Evolutionary conservation across 1,140 invertebrate genomes (phyloP).

Genomic region (Calephelis nemesis): DNA sequence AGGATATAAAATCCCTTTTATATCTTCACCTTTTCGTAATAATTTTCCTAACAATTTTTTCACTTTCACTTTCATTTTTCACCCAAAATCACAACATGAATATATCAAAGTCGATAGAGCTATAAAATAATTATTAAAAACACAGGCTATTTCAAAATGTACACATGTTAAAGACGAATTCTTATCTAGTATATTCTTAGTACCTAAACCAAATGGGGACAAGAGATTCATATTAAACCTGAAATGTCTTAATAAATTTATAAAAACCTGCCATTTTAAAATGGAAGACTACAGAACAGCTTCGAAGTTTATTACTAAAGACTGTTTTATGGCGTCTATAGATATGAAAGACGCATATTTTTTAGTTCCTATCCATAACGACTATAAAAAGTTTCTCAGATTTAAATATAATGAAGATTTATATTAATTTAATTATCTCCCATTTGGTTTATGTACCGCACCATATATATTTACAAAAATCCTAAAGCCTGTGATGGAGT

Average conservation of each 20-base stretch:
- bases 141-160: constrained; percentile 30
- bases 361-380: constrained; percentile 17
- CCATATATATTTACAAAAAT: constrained; percentile 10
- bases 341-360: constrained; percentile 25
- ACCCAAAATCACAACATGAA: no score
- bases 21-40: no score
- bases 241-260: constrained; percentile 29
- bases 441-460: constrained; percentile 9
- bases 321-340: constrained; percentile 9
- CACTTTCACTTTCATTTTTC: no score
- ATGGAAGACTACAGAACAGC: constrained; percentile 29
- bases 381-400: constrained; percentile 5
- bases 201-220: constrained; percentile 29
- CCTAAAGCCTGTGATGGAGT: neutral
- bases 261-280: constrained; percentile 30
- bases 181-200: constrained; percentile 27
- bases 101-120: neutral
- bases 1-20: no score
- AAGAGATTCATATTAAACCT: constrained; percentile 19
- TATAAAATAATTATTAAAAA: neutral
- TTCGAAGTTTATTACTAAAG: constrained; percentile 20
- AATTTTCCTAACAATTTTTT: no score
- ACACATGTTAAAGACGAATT: constrained; percentile 22
- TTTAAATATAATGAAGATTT: neutral
- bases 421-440: constrained; percentile 3